A percentile compares a stretch with the other conserved stretches of the same genome.
phyloP scores from a whole-genome alignment of 2,113 vertebrate species.

The Theristicus caerulescens region DNA sequence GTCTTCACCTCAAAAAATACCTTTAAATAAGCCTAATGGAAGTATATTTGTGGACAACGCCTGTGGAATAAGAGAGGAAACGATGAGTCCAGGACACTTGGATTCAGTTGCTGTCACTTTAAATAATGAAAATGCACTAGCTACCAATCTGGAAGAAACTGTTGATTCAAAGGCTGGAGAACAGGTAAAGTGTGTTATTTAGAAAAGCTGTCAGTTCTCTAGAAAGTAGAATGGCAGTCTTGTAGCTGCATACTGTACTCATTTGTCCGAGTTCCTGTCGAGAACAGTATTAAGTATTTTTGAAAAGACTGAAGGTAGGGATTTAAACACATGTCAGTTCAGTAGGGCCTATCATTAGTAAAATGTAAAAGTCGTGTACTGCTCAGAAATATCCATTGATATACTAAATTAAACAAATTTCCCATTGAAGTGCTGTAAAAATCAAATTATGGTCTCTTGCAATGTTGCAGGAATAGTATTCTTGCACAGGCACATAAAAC shows the following conservation, averaged over 20 bases:
- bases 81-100: neutral
- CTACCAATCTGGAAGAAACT: neutral
- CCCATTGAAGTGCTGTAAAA: neutral
- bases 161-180: neutral
- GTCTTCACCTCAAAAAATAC: slow-evolving; percentile 5
- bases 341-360: neutral
- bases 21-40: slow-evolving; percentile 25
- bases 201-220: neutral
- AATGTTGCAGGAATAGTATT: neutral
- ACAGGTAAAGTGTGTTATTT: slow-evolving; percentile 63
- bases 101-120: neutral
- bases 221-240: neutral
- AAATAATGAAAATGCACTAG: neutral
- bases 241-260: neutral
- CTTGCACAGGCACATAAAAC: neutral
- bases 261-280: neutral
- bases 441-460: neutral
- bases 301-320: neutral
- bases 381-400: neutral
- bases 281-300: neutral
- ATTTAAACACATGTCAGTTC: neutral
- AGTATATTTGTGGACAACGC: neutral
- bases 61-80: neutral
- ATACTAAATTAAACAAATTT: neutral
- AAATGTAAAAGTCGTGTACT: neutral